These are phyloP conservation scores for Paguma larvata DNA, from an alignment of 2,797 vertebrate genomes.

Conservation along the genomic window DNA sequence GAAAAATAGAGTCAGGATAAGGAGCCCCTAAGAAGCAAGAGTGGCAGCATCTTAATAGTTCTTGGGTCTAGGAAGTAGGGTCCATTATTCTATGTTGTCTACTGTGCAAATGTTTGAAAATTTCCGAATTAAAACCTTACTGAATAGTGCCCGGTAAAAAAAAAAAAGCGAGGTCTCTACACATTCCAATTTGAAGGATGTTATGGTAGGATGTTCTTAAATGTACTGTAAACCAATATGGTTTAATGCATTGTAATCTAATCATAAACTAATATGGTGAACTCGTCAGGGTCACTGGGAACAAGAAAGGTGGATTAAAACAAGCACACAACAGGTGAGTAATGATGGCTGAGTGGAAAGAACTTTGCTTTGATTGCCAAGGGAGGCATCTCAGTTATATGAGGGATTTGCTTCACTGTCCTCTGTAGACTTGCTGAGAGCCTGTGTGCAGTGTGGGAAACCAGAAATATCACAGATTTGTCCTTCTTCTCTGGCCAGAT, in stretches of 20 bases:
- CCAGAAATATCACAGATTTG: not conserved
- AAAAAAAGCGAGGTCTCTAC: not conserved
- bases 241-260: not conserved
- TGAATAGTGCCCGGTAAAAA: not conserved
- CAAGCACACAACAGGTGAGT: not conserved
- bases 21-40: not conserved
- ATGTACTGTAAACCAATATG: not conserved
- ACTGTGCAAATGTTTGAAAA: not conserved
- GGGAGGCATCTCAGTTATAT: not conserved
- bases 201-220: not conserved
- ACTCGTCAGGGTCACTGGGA: not conserved
- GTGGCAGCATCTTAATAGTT: not conserved
- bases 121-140: not conserved
- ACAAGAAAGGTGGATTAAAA: not conserved
- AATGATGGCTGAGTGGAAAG: not conserved
- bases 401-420: not conserved
- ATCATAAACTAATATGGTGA: not conserved
- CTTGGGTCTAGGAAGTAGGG: accelerated
- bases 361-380: not conserved
- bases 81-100: not conserved
- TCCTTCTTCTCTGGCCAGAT: not conserved
- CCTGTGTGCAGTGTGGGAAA: not conserved
- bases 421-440: not conserved
- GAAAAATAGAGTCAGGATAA: not conserved
- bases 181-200: not conserved